These are phyloP conservation scores for Gymnothorax reevesii DNA, from an alignment of 2,797 vertebrate species.

Conservation along the genomic window DNA sequence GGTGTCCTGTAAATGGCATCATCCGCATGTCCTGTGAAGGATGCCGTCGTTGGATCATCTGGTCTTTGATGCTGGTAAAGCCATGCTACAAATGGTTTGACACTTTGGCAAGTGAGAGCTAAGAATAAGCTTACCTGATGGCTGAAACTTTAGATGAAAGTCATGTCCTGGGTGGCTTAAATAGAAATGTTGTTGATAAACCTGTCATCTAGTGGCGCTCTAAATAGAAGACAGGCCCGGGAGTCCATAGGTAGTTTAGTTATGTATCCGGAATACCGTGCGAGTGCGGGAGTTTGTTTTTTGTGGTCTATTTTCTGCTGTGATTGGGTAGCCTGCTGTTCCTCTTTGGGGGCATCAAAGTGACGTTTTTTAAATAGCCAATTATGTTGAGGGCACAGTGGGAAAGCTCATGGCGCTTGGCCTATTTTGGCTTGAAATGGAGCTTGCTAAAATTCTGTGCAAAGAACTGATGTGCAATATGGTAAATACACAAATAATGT, in stretches of 20 bases:
- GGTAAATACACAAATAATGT: background rate
- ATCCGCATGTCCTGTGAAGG: constrained; percentile 53
- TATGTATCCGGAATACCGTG: background rate
- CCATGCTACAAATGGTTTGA: constrained; percentile 23
- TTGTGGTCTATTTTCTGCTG: background rate
- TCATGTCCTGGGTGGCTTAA: constrained; percentile 31
- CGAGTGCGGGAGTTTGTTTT: background rate
- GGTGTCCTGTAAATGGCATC: constrained; percentile 49
- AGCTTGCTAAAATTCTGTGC: too few species aligned
- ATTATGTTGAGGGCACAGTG: background rate
- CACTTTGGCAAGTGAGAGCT: background rate
- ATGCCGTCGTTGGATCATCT: constrained; percentile 37
- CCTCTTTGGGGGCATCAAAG: background rate
- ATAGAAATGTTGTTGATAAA: constrained; percentile 55
- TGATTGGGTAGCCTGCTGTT: background rate
- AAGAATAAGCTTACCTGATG: constrained; percentile 29
- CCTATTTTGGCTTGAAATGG: background rate
- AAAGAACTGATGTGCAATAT: background rate
- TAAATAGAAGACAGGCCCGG: background rate
- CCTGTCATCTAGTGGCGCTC: constrained; percentile 37
- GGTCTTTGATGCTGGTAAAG: constrained; percentile 41
- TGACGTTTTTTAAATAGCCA: background rate
- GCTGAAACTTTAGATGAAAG: constrained; percentile 30
- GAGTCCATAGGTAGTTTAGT: background rate
- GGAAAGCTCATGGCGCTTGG: background rate